Base-by-base conservation (phyloP, 2,888 invertebrate species). In the Micropterix aruncella region DNA sequence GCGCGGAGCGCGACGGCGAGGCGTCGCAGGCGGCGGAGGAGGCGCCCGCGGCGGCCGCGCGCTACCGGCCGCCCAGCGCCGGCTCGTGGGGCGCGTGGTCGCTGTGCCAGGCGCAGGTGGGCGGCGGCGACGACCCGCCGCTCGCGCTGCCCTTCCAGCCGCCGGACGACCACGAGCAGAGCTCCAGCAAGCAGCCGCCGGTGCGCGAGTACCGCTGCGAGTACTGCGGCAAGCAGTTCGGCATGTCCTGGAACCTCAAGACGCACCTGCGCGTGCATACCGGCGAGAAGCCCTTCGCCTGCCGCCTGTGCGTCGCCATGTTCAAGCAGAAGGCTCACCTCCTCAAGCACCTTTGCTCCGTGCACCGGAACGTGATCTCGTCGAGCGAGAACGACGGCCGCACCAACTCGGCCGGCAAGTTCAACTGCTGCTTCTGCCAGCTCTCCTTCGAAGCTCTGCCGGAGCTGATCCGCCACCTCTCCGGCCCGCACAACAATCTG, bases 171-270 rank as follows among this genome's bases (percentile, higher is more conserved):
- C 57, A 51, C 56, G 74, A 68, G 54, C 73, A 66, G 60, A 73
- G 67, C 46, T 72, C 70, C 19, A 74, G 70, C 59, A 74, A 70
- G 60, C 70, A 70, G 59, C 73, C 69, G 49, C 82, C 84, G 42
- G 84, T 87, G 39, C 75, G 89, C 46, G 89, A 89, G 61, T 90
- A 90, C 61, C 80, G 88, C 47, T 90, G 89, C 60, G 86, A 85
- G 59, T 89, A 89, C 61, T 89, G 89, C 61, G 88, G 88, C 45
- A 90, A 90, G 65, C 89, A 89, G 63, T 90, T 90, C 56, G 89
- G 89, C 47, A 89, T 89, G 89, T 88, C 88, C 47, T 90, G 89
- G 89, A 90, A 90, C 71, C 73, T 90, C 57, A 90, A 90, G 63
- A 90, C 89, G 48, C 89, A 89, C 65, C 71, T 89, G 46, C 75